Evolutionary conservation across 2,888 invertebrate species (phyloP).

Genomic region (Drosophila buzzatii): DNA sequence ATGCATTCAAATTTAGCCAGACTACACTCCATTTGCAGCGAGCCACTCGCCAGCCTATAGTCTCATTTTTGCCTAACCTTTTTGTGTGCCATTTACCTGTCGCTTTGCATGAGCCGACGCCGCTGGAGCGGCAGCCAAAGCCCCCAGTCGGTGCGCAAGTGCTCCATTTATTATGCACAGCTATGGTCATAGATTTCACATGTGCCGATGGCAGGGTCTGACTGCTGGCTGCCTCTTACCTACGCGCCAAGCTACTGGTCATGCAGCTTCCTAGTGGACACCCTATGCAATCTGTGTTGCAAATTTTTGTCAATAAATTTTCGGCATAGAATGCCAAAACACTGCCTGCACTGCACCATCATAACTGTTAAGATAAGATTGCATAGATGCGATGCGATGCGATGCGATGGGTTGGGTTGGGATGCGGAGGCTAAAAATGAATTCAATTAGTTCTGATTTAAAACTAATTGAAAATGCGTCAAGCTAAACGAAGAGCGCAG

Average conservation of each 20-base stretch:
- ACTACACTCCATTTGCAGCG: constrained; percentile 11
- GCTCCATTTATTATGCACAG: constrained; percentile 77
- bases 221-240: constrained; percentile 43
- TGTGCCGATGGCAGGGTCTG: constrained; percentile 71
- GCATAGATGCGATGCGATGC: constrained; percentile 56
- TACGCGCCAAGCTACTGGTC: constrained; percentile 60
- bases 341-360: constrained; percentile 52
- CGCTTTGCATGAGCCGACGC: constrained; percentile 68
- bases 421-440: constrained; percentile 49
- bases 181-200: constrained; percentile 74
- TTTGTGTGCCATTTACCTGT: constrained; percentile 60
- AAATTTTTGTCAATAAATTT: constrained; percentile 79
- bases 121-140: not conserved
- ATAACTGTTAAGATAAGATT: constrained; percentile 79
- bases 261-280: constrained; percentile 62
- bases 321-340: constrained; percentile 76
- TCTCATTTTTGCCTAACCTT: constrained; percentile 41
- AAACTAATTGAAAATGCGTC: constrained; percentile 80
- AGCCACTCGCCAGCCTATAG: constrained; percentile 56
- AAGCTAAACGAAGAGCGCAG: constrained; percentile 34
- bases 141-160: constrained; percentile 51
- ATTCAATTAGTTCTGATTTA: constrained; percentile 80
- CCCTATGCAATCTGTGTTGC: constrained; percentile 83
- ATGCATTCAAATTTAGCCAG: constrained; percentile 42
- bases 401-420: constrained; percentile 42